These are phyloP conservation scores for Thunnus maccoyii DNA, from an alignment of 2,113 vertebrate species.

Conservation along the genomic window DNA sequence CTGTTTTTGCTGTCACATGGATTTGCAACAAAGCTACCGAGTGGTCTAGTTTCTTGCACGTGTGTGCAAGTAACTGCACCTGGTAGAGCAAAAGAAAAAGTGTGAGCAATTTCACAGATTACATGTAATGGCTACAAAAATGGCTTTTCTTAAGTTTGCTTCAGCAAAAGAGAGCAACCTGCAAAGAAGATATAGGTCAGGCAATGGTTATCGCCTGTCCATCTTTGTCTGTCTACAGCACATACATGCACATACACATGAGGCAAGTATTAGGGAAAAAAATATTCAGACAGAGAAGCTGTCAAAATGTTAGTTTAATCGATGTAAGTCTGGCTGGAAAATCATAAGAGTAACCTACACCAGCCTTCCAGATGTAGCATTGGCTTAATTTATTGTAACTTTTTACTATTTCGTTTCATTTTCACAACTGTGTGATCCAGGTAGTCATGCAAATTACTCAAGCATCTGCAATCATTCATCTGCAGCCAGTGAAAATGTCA, in stretches of 20 bases:
- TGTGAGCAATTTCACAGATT: slow-evolving; percentile 44
- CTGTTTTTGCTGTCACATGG: slow-evolving; percentile 47
- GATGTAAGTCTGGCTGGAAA: slow-evolving; percentile 2
- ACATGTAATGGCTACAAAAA: slow-evolving; percentile 10
- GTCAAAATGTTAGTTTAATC: too few relatives aligned
- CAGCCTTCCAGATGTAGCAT: neutral
- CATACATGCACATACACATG: neutral
- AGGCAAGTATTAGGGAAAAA: neutral
- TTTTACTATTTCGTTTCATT: neutral
- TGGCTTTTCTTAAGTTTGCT: neutral
- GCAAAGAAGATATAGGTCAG: slow-evolving; percentile 19
- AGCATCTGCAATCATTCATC: slow-evolving; percentile 13
- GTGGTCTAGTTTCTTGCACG: slow-evolving; percentile 40
- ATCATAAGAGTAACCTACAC: neutral
- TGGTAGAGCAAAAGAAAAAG: slow-evolving; percentile 9
- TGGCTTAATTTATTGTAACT: neutral
- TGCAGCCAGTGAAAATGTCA: slow-evolving; percentile 25
- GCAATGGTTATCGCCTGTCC: neutral
- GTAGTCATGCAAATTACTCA: slow-evolving; percentile 16
- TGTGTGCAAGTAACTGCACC: slow-evolving; percentile 24
- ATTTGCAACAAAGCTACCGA: slow-evolving; percentile 27
- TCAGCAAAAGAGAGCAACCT: slow-evolving; percentile 22
- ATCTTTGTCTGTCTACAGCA: neutral
- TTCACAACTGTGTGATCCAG: neutral
- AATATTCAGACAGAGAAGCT: neutral